A percentile compares a stretch with the other conserved stretches of the same genome.
Evolutionary conservation across 1,140 invertebrate genomes (phyloP).

Genomic region (Asbolus verrucosus): DNA sequence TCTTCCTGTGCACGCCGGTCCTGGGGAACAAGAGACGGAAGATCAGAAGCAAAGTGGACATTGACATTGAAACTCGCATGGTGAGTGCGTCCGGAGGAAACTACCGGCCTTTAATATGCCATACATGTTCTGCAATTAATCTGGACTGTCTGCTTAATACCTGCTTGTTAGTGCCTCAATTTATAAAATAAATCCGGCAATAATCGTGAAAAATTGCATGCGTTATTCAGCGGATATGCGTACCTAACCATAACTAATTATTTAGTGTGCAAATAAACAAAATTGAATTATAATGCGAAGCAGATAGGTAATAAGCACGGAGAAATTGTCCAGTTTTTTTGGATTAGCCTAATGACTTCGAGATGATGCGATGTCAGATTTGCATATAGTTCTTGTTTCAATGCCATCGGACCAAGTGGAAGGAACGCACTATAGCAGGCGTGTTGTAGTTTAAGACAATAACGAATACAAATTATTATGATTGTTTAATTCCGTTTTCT

Average conservation of each 20-base stretch:
- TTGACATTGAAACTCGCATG: slow-evolving; percentile 88
- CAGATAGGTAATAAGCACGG: too few relatives aligned
- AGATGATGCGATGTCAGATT: too few relatives aligned
- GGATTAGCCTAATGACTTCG: too few relatives aligned
- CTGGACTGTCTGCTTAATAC: slow-evolving; percentile 8
- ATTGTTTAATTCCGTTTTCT: too few relatives aligned
- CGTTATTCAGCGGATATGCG: background rate
- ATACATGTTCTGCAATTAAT: slow-evolving; percentile 21
- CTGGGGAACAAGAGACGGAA: slow-evolving; percentile 77
- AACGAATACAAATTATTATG: too few relatives aligned
- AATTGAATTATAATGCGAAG: too few relatives aligned
- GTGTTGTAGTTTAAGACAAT: too few relatives aligned
- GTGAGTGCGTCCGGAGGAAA: slow-evolving; percentile 70
- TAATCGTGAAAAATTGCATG: slow-evolving; percentile 34
- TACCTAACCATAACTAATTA: slow-evolving; percentile 2
- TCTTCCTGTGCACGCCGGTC: slow-evolving; percentile 83
- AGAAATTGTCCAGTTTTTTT: too few relatives aligned
- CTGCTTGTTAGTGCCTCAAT: slow-evolving; percentile 18
- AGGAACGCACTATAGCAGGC: too few relatives aligned
- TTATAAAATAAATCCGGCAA: slow-evolving; percentile 9
- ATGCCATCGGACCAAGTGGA: too few relatives aligned
- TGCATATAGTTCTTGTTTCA: too few relatives aligned
- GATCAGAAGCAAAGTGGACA: slow-evolving; percentile 76
- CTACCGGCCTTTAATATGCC: background rate
- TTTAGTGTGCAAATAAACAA: too few relatives aligned